Evolutionary conservation across 2,797 vertebrate species (phyloP).

Genomic region (Tenualosa ilisha): DNA sequence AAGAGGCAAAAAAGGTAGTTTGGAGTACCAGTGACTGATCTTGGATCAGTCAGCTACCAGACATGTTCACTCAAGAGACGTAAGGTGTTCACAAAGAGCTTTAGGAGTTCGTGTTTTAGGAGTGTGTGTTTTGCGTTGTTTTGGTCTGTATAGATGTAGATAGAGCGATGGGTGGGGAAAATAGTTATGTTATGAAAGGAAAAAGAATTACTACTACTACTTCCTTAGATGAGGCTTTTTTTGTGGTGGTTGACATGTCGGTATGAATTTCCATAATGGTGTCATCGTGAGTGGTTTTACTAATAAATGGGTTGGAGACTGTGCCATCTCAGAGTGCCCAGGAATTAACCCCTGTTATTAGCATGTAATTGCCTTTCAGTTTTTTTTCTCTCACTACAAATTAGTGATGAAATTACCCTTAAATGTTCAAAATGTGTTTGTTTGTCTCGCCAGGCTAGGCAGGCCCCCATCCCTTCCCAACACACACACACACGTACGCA

Average conservation of each 20-base stretch:
- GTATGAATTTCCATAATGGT: constrained; percentile 8
- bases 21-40: not conserved
- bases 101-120: too few relatives aligned
- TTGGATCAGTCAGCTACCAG: not conserved
- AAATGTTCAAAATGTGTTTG: not conserved
- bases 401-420: constrained; percentile 16
- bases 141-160: not conserved
- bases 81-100: not conserved
- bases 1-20: not conserved
- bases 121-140: not conserved
- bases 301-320: constrained; percentile 18
- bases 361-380: constrained; percentile 14
- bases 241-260: not conserved
- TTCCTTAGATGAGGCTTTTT: not conserved
- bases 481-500: not conserved
- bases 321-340: not conserved
- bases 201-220: not conserved
- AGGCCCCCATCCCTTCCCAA: too few relatives aligned
- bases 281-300: not conserved
- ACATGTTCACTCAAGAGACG: not conserved
- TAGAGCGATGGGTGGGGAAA: not conserved
- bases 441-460: constrained; percentile 12
- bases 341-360: not conserved
- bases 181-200: not conserved
- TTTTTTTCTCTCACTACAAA: not conserved